Conservation (phyloP, 2,888 invertebrate genomes). For the Thecocarcelia acutangulata region DNA sequence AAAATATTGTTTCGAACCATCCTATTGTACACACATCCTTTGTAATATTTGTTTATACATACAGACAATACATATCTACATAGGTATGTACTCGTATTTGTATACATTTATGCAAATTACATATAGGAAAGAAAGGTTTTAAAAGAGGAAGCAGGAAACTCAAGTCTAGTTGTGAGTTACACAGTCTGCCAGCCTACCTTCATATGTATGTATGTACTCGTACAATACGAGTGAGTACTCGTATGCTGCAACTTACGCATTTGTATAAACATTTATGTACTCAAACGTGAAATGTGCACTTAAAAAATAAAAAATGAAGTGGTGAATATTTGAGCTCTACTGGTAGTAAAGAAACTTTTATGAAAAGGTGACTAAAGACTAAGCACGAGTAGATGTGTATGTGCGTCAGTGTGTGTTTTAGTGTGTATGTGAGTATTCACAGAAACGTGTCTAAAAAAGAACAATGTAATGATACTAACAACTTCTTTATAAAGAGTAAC, state of each 20-base stretch:
- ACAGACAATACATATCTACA: too few relatives aligned
- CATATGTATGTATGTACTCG: neutral
- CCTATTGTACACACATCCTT: neutral
- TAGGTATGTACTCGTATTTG: too few relatives aligned
- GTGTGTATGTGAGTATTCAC: neutral
- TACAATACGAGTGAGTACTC: neutral
- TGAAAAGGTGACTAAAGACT: constrained; percentile 55
- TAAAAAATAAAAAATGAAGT: constrained; percentile 35
- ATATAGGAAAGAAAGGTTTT: constrained; percentile 54
- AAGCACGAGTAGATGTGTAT: neutral
- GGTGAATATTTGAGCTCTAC: constrained; percentile 31
- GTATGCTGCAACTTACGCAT: constrained; percentile 48
- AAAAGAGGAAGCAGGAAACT: constrained; percentile 52
- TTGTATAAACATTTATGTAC: constrained; percentile 60
- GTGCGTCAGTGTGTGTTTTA: too few relatives aligned
- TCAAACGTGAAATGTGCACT: constrained; percentile 54
- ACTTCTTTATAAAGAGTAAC: constrained; percentile 37
- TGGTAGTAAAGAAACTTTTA: constrained; percentile 32
- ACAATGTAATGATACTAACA: constrained; percentile 24
- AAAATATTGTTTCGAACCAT: too few relatives aligned
- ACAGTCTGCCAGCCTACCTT: constrained; percentile 29
- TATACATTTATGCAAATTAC: neutral
- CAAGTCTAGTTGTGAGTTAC: constrained; percentile 32
- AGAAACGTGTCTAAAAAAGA: constrained; percentile 12
- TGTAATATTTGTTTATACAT: neutral